These are phyloP conservation scores for Crocodylus rhombifer DNA, from an alignment of 2,797 vertebrate species.

Conservation along the genomic window DNA sequence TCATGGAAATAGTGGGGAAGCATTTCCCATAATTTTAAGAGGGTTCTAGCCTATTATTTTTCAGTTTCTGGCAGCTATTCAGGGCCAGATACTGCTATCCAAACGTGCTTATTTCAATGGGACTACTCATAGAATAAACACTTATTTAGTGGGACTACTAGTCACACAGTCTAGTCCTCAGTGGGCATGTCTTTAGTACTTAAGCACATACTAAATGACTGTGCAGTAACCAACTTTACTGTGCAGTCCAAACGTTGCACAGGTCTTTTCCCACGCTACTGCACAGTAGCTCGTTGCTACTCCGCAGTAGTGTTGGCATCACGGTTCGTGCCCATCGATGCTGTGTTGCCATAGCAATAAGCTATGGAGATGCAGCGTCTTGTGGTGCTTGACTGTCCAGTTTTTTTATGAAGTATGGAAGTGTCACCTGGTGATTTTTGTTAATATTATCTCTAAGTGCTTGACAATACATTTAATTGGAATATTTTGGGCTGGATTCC, in stretches of 20 bases:
- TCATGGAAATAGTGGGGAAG: not conserved
- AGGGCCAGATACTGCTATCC: not conserved
- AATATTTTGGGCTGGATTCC: not conserved
- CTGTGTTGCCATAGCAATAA: too few relatives aligned
- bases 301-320: too few relatives aligned
- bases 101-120: not conserved
- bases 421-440: not conserved
- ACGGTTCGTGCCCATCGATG: too few relatives aligned
- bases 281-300: too few relatives aligned
- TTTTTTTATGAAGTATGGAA: not conserved
- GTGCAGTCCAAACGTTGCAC: too few relatives aligned
- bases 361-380: too few relatives aligned
- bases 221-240: too few relatives aligned
- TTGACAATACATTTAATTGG: not conserved
- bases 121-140: conserved; percentile 15
- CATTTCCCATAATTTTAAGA: not conserved
- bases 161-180: not conserved
- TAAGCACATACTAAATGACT: too few relatives aligned
- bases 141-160: not conserved
- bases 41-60: not conserved
- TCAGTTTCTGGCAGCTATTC: not conserved
- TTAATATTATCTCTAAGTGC: not conserved
- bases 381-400: not conserved
- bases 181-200: not conserved
- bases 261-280: too few relatives aligned